phyloP scores from a whole-genome alignment of 2,797 vertebrate species.

The Garrulus glandarius region DNA sequence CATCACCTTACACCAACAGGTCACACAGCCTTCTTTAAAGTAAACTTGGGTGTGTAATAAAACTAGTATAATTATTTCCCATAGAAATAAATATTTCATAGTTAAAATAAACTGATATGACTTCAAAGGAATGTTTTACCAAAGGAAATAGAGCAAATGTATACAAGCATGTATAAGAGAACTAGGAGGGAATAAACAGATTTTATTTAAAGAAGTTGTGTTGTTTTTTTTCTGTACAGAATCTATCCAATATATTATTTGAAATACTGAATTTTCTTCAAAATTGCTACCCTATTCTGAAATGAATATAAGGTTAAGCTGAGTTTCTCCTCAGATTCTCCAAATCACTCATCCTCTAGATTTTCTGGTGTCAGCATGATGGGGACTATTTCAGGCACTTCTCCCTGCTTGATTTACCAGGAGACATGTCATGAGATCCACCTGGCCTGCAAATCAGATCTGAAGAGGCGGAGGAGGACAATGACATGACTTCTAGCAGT shows the following conservation, averaged over 20 bases:
- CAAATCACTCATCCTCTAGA: neutral
- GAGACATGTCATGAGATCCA: constrained; percentile 42
- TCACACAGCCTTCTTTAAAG: neutral
- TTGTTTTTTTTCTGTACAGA: neutral
- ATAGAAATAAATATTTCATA: neutral
- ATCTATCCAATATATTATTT: neutral
- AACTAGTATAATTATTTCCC: neutral
- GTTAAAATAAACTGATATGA: neutral
- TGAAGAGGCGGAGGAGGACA: constrained; percentile 51
- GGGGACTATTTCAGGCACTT: constrained; percentile 32
- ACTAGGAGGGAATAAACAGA: neutral
- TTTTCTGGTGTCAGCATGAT: constrained; percentile 10
- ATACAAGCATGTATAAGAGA: neutral
- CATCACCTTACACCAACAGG: neutral
- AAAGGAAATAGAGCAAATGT: neutral
- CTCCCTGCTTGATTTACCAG: neutral
- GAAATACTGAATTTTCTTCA: neutral
- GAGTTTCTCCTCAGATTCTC: neutral
- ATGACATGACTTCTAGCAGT: constrained; percentile 43
- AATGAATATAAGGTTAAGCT: neutral
- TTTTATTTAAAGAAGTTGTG: neutral
- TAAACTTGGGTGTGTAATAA: neutral
- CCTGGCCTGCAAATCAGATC: constrained; percentile 45
- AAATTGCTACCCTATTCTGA: neutral
- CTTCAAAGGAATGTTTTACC: neutral